Percentiles rank a stretch among this genome's conserved stretches.
phyloP scores from a whole-genome alignment of 1,140 invertebrate genomes.

The Hypsibius dujardini region DNA sequence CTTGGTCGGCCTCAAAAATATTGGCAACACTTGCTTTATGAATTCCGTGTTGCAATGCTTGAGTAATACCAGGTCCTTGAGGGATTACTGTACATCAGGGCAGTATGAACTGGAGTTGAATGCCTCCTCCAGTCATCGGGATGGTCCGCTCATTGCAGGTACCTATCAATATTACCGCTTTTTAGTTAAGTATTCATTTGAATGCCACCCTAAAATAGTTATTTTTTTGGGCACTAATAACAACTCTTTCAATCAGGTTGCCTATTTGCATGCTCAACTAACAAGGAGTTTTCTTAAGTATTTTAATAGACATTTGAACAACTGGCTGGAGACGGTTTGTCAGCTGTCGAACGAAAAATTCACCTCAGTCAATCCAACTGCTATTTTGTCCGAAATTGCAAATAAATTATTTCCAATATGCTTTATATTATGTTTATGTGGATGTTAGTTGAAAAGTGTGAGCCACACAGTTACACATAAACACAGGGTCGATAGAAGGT shows the following conservation, averaged over 20 bases:
- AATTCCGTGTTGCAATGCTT: slow-evolving; percentile 86
- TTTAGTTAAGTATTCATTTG: not conserved
- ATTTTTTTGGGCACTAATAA: slow-evolving; percentile 4
- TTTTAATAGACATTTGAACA: not conserved
- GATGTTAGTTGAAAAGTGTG: too few species aligned
- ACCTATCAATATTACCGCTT: not conserved
- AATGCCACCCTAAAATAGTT: too few species aligned
- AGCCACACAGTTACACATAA: too few species aligned
- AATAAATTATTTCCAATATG: not conserved
- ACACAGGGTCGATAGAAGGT: not conserved
- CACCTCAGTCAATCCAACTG: too few species aligned
- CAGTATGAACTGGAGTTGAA: slow-evolving; percentile 51
- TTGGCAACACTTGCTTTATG: slow-evolving; percentile 93
- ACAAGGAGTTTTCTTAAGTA: not conserved
- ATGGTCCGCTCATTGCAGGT: not conserved
- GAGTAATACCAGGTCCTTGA: slow-evolving; percentile 59
- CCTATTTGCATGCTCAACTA: too few species aligned
- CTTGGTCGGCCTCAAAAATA: slow-evolving; percentile 70
- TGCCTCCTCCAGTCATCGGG: slow-evolving; percentile 19
- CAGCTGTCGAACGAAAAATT: too few species aligned
- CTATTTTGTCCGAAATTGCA: too few species aligned
- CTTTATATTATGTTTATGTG: not conserved
- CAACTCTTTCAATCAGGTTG: not conserved
- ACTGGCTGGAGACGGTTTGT: not conserved
- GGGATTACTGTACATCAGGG: slow-evolving; percentile 55